Evolutionary conservation across 2,797 vertebrate genomes (phyloP), one percentile per base, ranked within the genome.

Genomic region (Vespertilio murinus): DNA sequence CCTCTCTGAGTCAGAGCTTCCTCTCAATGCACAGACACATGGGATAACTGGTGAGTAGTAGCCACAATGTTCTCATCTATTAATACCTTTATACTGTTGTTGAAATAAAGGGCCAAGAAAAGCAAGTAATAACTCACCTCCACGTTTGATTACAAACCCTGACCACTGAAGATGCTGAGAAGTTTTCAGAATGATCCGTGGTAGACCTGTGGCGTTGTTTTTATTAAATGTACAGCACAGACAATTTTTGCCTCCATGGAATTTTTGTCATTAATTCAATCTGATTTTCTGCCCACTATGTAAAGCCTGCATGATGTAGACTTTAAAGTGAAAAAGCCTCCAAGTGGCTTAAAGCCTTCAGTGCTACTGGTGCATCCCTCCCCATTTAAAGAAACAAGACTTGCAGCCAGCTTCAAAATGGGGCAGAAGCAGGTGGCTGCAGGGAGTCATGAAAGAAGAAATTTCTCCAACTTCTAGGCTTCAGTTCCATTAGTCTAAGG

Each of bases 271-370:
- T 73, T 47, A 84, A 54, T 90, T 95, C 54, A 18, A 16, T 87
- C 8, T 78, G 82, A 96, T 52, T 92, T 92, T 96, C 16, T 78
- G 52, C 5, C 16, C 30, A 42, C 40, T 93, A 7, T 93, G 33
- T 82, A 77, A 89, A 95, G 70, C 52, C 73, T 91, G 30, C 40
- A 59, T 81, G 87, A 86, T 91, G 92, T 90, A 90, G 75, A 75
- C 42, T 81, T 84, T 82, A 40, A 87, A 92, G 47, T 47, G 14
- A 90, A 86, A 79, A 47, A 23, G n/a, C 11, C 33, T 20, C 11
- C 35, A 20, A 69, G 35, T 1, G 45, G 59, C 56, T 40, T 59
- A 77, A 88, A 78, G 28, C 8, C 23, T 54, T 23, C 73, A 9
- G 3, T 4, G 11, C 9, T 0, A 77, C 77, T 56, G 71, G 16